Percentiles rank a stretch among this genome's conserved stretches.
Conservation (phyloP, 2,888 invertebrate genomes). For the Temnothorax rugatulus region DNA sequence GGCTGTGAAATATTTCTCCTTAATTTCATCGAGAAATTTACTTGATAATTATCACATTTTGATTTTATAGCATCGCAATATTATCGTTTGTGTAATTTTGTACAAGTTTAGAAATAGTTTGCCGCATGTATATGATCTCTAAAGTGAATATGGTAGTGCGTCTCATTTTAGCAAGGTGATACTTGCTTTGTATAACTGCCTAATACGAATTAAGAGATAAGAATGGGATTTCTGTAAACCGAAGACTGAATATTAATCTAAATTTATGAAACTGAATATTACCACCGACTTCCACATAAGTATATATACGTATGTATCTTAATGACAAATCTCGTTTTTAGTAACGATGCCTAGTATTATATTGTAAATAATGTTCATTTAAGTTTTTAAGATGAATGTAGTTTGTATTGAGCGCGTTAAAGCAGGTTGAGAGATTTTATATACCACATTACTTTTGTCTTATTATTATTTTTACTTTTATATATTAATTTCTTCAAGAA, state of each 20-base stretch:
- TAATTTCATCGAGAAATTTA: constrained; percentile 6
- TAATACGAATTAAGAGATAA: constrained; percentile 28
- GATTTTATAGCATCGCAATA: constrained; percentile 25
- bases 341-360: constrained; percentile 27
- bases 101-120: constrained; percentile 5
- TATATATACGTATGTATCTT: constrained; percentile 16
- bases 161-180: not conserved
- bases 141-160: not conserved
- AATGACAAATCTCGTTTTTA: not conserved
- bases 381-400: constrained; percentile 52
- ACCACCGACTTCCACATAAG: constrained; percentile 9
- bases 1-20: constrained; percentile 43
- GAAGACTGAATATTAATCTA: constrained; percentile 69
- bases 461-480: constrained; percentile 51
- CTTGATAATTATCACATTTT: constrained; percentile 18
- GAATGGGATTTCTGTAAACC: constrained; percentile 25
- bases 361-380: constrained; percentile 62
- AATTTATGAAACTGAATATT: constrained; percentile 46
- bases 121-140: constrained; percentile 7
- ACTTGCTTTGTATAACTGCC: constrained; percentile 33
- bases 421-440: constrained; percentile 42
- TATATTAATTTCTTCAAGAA: constrained; percentile 42
- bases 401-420: constrained; percentile 20
- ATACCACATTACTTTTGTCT: constrained; percentile 50
- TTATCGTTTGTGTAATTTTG: not conserved